Base-by-base conservation (phyloP, 30 jellyfish, hydroid and myxozoan genomes). In the Cassiopea xamachana region DNA sequence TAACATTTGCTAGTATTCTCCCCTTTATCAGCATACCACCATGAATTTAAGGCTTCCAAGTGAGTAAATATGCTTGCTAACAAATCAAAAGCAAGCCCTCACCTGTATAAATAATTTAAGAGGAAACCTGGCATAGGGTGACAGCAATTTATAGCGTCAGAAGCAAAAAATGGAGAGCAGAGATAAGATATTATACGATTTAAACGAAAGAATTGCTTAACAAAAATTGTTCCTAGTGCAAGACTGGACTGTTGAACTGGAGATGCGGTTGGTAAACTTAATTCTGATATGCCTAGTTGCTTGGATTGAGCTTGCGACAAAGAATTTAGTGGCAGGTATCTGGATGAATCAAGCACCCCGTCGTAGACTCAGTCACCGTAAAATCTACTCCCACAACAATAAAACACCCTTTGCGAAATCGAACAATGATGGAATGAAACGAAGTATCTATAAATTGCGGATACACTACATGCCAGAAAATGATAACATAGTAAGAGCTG, bases 111-210 rank as follows among this genome's bases (percentile, higher is more conserved):
- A 43, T 12, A 14, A 19, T 17, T 43, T 15, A 71, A 43, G 39
- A 9, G 15, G 15, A 1, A n/a, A 71, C 18, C 55, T n/a, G 50
- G 80, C 4, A 1, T 4, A 55, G 7, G 51, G 55, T 55, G 80
- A 71, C 80, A 71, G 58, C 80, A 5, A 16, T 14, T 51, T 3
- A 19, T 71, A 43, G 50, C 80, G 80, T 71, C 80, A 71, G 80
- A 43, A n/a, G 55, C 39, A 71, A 71, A 71, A 19, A 64, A 55
- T 55, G 64, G 64, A 10, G 64, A 55, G 64, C 10, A 55, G 12
- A 55, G 64, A 55, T 55, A 55, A 55, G 64, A 55, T 3, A 55
- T 55, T 3, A 3, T 55, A 3, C 7, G 12, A 6, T 55, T 55
- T 3, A 55, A 55, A 55, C 10, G 10, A 55, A 10, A 55, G 12